Evolutionary conservation across 2,888 invertebrate species (phyloP), one percentile per base, ranked within the genome.

Genomic region (Dorcus parallelipipedus): DNA sequence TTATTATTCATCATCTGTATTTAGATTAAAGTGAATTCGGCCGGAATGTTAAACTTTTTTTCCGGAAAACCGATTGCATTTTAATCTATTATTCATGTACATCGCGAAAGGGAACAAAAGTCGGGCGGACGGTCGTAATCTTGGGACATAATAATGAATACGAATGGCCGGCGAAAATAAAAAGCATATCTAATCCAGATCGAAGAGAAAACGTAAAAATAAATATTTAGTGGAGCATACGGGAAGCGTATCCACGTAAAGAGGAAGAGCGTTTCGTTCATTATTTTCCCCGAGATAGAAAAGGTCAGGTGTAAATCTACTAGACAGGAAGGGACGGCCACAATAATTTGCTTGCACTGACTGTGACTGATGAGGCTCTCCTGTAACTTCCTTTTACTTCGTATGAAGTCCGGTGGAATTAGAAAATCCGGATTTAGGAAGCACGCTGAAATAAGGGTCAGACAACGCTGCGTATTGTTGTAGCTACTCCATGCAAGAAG

Each of bases 341-440:
- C 71, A 70, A 71, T 71, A 72, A 71, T 71, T 72, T 71, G 70
- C 68, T 70, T 67, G 68, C 63, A 66, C 59, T 68, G 70, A 71
- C 69, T 68, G 71, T 71, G 72, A 72, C 70, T 69, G 72, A 72
- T 71, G 70, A 69, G 68, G 66, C 68, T 56, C 60, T 62, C 67
- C 68, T 66, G 66, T 55, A 61, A 60, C 63, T 70, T 68, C 68
- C 67, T 56, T 57, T 52, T 62, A 63, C 65, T 70, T 69, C 58
- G 67, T 63, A 58, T 55, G 60, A 56, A 62, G 65, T 55, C 64
- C 65, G 55, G 53, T 61, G 59, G 66, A 67, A 67, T 64, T 64
- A 67, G 65, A 63, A 54, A 52, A 57, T 62, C 50, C 62, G 58
- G 55, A 61, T 59, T 62, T 55, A 63, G 67, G 67, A 67, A 69